Evolutionary conservation across 2,888 invertebrate genomes (phyloP), one percentile per base, ranked within the genome.

Genomic region (Lysandra bellargus): DNA sequence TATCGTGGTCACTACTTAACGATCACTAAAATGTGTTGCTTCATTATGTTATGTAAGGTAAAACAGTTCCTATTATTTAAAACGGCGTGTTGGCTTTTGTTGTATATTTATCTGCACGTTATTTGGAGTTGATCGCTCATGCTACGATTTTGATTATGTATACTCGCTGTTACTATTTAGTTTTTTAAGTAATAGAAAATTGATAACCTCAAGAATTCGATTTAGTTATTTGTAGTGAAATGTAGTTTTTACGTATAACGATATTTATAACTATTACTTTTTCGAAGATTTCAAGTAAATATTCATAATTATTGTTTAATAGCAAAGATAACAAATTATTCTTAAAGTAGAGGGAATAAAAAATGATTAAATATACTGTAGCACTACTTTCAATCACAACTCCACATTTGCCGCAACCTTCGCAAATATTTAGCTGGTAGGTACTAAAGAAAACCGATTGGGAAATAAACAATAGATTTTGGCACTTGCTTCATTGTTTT

Each of bases 1-100:
- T 69, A 74, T 74, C 44, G 74, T 74, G 44, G 74, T 74, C 23
- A 74, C n/a, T 40, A 74, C 69, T 74, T 44, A 44, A 74, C 74
- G 7, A 74, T 74, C 74, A 44, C 74, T 74, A 40, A 44, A 74
- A 44, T 74, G 44, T 74, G 74, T 44, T 74, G 53, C 75, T 53
- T 75, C 74, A 74, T 40, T 74, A 44, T 44, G 40, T 74, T 74
- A 74, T 44, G 73, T 40, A 73, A 73, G 7, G 12, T 74, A 23
- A 73, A 73, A 33, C 33, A 69, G 12, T 69, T 69, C 69, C 69
- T 37, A 37, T 69, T 69, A 74, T 74, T 74, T 23, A 44, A 74
- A 44, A 74, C 40, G 74, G 44, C 23, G 74, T 74, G 44, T 30
- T 74, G n/a, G 73, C 44, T 44, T 14, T 72, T 72, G 73, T 73